Evolutionary conservation across 1,140 invertebrate genomes (phyloP), one percentile per base, ranked within the genome.

Genomic region (Drosophila sulfurigaster): DNA sequence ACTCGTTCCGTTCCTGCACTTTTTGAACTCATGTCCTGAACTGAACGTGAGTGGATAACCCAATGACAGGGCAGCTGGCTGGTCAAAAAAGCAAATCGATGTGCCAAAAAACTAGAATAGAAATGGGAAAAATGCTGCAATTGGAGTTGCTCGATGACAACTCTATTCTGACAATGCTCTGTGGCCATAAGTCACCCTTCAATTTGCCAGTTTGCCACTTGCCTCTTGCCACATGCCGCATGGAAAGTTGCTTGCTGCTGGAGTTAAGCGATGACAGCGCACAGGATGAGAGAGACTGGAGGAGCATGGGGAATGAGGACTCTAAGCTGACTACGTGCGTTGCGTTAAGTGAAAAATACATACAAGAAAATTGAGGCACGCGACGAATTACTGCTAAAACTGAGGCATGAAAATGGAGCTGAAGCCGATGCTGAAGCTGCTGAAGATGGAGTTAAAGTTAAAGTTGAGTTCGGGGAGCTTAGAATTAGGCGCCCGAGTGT

Each of bases 161-260:
- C 82, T 86, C 52, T 71, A 87, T 82, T 83, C 66, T 43, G 30
- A 32, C 41, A 32, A 30, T 46, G 38, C 57, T 68, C 46, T 48
- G 70, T 86, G 81, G 72, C 76, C 85, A 86, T 87, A 87, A 87
- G 82, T 87, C 82, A 87, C 82, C 82, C 83, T 79, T 87, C 79
- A 82, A 71, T 82, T 79, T 68, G 78, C 72, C 67, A 41, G 71
- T 49, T 49, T 49, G 48, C 46, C 45, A 46, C 45, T 16, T 46
- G 13, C 45, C 45, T 7, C 45, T 16, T 56, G 32, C 28, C 54
- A 16, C 20, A 13, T 8, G 46, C 46, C 10, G 7, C 32, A 15
- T 60, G 60, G 65, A 78, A 67, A 51, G 54, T 57, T 65, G 38
- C 15, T 43, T 7, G 41, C 56, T 15, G 62, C 64, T 59, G 41